These are phyloP conservation scores for Chalcis sispes DNA, from an alignment of 2,888 invertebrate species.

Conservation along the genomic window DNA sequence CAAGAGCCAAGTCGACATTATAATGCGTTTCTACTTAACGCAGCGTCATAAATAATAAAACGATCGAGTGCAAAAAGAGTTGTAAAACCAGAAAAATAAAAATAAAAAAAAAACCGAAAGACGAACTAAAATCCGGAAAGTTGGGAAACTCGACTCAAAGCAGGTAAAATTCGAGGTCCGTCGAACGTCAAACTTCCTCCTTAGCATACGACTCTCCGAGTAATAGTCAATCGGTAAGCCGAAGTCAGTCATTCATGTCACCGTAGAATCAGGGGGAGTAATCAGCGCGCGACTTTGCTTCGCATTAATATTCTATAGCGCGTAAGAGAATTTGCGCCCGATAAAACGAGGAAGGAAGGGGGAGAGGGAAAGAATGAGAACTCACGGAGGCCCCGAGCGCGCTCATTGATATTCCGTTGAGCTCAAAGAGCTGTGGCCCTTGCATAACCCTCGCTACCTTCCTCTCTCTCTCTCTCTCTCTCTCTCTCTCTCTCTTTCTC, in stretches of 20 bases:
- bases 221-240: slow-evolving; percentile 21
- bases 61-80: no score
- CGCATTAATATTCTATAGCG: slow-evolving; percentile 57
- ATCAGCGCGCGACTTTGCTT: slow-evolving; percentile 54
- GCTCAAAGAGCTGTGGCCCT: slow-evolving; percentile 36
- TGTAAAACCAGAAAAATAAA: no score
- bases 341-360: slow-evolving; percentile 55
- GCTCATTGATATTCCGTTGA: slow-evolving; percentile 62
- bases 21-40: no score
- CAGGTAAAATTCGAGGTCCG: neutral
- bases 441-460: slow-evolving; percentile 48
- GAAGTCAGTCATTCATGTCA: slow-evolving; percentile 32
- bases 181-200: neutral
- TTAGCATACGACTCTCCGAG: neutral
- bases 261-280: slow-evolving; percentile 45
- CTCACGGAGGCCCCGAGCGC: no score
- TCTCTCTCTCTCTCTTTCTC: neutral
- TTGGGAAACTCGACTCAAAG: neutral
- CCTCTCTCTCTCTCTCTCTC: slow-evolving; percentile 36
- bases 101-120: no score
- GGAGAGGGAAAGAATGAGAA: no score
- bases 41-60: no score
- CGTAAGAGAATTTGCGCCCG: slow-evolving; percentile 45
- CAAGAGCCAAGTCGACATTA: no score
- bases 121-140: no score